A percentile compares a stretch with the other conserved stretches of the same genome.
Conservation (phyloP, 23 tunicate species). For the Styela plicata region DNA sequence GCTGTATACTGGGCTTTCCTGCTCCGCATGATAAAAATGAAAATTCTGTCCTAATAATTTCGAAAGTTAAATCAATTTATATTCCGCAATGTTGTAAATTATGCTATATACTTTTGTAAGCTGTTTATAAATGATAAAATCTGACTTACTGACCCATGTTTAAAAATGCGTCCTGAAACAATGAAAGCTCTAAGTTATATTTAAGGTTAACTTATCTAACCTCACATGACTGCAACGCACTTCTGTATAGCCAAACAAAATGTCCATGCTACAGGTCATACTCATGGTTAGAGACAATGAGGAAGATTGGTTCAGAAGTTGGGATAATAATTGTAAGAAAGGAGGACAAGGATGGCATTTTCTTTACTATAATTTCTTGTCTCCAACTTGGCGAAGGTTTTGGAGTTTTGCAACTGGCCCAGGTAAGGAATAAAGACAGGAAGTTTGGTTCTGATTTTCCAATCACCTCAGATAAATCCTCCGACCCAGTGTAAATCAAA, state of each 20-base stretch:
- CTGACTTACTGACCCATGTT: background rate
- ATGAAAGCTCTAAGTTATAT: no score
- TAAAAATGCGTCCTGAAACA: no score
- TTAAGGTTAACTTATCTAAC: no score
- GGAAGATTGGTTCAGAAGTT: conserved; percentile 28
- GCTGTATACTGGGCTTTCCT: no score
- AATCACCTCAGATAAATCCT: no score
- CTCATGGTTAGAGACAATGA: conserved; percentile 26
- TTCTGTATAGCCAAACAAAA: no score
- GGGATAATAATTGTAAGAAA: background rate
- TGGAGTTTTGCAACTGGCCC: background rate
- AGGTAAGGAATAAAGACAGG: background rate
- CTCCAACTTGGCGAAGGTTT: background rate
- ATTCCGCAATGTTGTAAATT: background rate
- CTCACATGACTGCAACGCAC: no score
- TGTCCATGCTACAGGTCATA: conserved; percentile 6
- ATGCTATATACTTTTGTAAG: background rate
- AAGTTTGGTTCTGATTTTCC: background rate
- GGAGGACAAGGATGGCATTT: background rate
- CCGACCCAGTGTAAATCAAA: no score
- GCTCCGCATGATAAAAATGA: no score
- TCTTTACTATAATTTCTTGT: background rate
- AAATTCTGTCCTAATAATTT: no score
- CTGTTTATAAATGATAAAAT: no score
- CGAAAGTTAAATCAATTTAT: no score